Percentiles rank a stretch among this genome's conserved stretches.
Evolutionary conservation across 1,140 invertebrate species (phyloP).

Genomic region (Drosophila albomicans): DNA sequence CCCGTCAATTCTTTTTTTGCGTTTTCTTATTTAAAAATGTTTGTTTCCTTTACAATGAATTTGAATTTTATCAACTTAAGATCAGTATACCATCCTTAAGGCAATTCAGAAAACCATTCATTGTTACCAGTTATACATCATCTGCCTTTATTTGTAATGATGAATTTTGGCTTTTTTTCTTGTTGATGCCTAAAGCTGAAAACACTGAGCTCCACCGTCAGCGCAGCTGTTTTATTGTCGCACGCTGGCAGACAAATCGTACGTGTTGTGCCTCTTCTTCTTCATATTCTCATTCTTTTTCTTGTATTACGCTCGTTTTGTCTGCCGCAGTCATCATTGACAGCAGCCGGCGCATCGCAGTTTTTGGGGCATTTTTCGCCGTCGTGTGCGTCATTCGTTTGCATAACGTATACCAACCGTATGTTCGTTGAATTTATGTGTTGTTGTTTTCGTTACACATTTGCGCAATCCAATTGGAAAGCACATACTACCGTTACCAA

Average conservation of each 20-base stretch:
- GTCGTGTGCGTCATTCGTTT: slow-evolving; percentile 73
- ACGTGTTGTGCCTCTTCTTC: slow-evolving; percentile 20
- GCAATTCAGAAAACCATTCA: too few relatives aligned
- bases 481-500: slow-evolving; percentile 71
- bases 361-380: slow-evolving; percentile 48
- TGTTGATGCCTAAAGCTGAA: too few relatives aligned
- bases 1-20: too few relatives aligned
- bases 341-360: slow-evolving; percentile 30
- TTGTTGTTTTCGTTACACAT: slow-evolving; percentile 42
- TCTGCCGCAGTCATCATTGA: slow-evolving; percentile 47
- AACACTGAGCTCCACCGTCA: slow-evolving; percentile 9
- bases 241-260: slow-evolving; percentile 45
- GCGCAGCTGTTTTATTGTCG: slow-evolving; percentile 72
- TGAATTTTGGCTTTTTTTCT: too few relatives aligned
- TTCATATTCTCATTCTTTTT: not conserved
- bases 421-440: slow-evolving; percentile 34
- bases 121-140: too few relatives aligned
- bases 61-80: too few relatives aligned
- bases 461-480: slow-evolving; percentile 76
- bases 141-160: too few relatives aligned
- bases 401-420: slow-evolving; percentile 18
- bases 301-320: slow-evolving; percentile 23
- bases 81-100: too few relatives aligned
- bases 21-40: too few relatives aligned
- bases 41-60: too few relatives aligned